Conservation (phyloP, 2,888 invertebrate species). For the Machimus rusticus region DNA sequence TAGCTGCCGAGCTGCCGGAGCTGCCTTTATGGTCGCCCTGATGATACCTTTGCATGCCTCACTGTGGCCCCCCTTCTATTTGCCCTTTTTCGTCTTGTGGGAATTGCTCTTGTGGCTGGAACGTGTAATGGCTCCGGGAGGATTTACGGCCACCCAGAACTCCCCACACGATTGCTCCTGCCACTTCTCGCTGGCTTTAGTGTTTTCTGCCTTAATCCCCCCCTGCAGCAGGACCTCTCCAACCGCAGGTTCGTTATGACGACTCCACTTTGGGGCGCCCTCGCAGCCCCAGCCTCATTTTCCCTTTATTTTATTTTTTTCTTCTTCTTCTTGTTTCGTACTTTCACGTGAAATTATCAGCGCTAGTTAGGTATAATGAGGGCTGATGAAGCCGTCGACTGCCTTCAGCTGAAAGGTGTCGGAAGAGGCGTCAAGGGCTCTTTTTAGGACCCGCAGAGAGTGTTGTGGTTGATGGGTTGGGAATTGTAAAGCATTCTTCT, state of each 20-base stretch:
- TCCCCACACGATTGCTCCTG: background rate
- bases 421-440: background rate
- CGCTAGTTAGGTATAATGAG: constrained; percentile 17
- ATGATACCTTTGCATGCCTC: constrained; percentile 30
- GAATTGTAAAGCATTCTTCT: background rate
- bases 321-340: background rate
- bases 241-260: background rate
- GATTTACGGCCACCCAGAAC: background rate
- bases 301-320: background rate
- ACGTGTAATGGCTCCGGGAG: background rate
- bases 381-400: background rate
- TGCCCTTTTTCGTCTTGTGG: constrained; percentile 10
- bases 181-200: background rate
- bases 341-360: background rate
- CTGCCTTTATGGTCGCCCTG: constrained; percentile 6
- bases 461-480: background rate
- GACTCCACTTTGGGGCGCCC: background rate
- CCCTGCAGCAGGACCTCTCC: background rate
- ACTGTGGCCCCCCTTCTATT: background rate
- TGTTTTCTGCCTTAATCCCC: background rate
- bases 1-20: background rate
- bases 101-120: constrained; percentile 26
- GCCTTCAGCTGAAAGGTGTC: background rate
- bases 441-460: background rate
- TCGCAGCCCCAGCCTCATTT: background rate